Evolutionary conservation across 2,797 vertebrate genomes (phyloP).

Genomic region (Buphagus erythrorhynchus): DNA sequence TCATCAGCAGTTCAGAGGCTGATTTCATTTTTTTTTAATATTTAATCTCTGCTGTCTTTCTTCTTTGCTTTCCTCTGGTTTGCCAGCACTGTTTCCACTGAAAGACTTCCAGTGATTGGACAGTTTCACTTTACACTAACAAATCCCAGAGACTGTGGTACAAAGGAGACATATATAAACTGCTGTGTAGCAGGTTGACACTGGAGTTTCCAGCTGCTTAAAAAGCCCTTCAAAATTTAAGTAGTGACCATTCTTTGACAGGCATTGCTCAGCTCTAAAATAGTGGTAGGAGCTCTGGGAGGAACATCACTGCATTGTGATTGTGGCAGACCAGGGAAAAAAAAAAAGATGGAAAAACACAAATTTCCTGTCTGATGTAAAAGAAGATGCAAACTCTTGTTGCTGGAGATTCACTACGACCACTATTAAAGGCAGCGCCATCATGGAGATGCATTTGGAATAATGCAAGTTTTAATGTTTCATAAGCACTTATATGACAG

Average conservation of each 20-base stretch:
- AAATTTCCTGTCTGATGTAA: background rate
- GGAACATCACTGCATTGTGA: background rate
- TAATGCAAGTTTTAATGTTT: background rate
- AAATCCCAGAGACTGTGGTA: background rate
- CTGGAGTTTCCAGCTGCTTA: background rate
- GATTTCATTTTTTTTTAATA: background rate
- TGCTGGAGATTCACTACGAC: background rate
- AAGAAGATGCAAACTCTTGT: background rate
- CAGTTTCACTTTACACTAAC: background rate
- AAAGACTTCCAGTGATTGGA: background rate
- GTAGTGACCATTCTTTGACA: background rate
- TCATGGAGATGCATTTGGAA: background rate
- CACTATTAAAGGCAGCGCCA: background rate
- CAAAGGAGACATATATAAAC: background rate
- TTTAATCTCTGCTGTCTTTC: background rate
- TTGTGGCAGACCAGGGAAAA: background rate
- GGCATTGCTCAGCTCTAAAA: background rate
- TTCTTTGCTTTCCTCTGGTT: background rate
- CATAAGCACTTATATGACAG: background rate
- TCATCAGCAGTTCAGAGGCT: background rate
- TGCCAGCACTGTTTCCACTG: background rate
- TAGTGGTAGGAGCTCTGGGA: background rate
- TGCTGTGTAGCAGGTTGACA: background rate
- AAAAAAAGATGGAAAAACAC: background rate
- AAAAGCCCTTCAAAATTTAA: background rate